Base-by-base conservation (phyloP, 2,888 invertebrate genomes). In the Drosophila acutilabella region DNA sequence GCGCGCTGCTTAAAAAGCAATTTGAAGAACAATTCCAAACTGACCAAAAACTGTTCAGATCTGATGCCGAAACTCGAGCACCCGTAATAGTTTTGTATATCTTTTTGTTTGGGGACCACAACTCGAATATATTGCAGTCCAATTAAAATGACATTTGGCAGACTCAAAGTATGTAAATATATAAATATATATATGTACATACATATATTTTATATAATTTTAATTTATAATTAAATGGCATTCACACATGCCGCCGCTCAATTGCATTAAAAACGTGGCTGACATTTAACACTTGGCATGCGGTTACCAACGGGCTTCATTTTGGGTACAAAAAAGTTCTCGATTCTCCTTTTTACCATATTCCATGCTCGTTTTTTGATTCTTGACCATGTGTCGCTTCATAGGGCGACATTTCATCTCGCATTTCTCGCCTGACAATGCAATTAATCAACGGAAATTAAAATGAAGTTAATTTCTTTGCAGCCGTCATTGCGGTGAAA, bases 381-480 rank as follows among this genome's bases (percentile, higher is more conserved):
- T 45, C 57, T 44, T 42, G 50, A 13, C 59, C 65, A 33, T 64
- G 48, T 53, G 71, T 16, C 44, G 13, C 38, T 26, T 14, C 50
- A 41, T 52, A 48, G 59, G 23, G 26, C 60, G 64, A 64, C 68
- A 72, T 77, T 77, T 81, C 60, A 67, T 68, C 64, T 66, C 48
- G 64, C 57, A 70, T 71, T 30, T 30, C 30, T 64, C 51, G 65
- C 56, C 70, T 75, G 88, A 81, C 81, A 81, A 85, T 76, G 84
- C 88, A 85, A 89, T 88, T 88, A 88, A 89, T 89, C 89, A 88
- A 69, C 74, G 67, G 33, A 78, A 89, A 88, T 89, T 86, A 79
- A 88, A 88, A 86, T 81, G 79, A 84, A 88, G 80, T 82, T 75
- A 80, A 83, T 88, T 77, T 70, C 60, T 67, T 30, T 81, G 70